Conservation (phyloP, 2,888 invertebrate genomes). For the Eutolmus rufibarbis region DNA sequence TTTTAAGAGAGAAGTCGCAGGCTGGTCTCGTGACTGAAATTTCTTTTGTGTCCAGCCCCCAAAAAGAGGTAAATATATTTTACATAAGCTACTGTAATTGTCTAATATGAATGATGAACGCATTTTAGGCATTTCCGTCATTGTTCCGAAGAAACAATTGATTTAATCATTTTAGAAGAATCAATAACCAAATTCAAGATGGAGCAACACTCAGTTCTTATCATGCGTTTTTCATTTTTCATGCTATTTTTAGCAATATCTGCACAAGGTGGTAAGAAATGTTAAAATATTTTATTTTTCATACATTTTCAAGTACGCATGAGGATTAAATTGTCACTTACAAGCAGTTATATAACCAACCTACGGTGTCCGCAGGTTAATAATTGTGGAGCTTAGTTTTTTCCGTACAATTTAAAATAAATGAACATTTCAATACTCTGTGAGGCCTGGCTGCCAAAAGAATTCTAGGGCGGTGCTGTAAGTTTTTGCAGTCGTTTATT, state of each 20-base stretch:
- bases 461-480: background rate
- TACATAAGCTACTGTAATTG: background rate
- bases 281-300: background rate
- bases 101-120: background rate
- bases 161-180: background rate
- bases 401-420: background rate
- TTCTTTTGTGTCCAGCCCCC: background rate
- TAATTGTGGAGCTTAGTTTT: background rate
- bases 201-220: conserved; percentile 45
- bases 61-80: background rate
- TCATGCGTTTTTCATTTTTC: conserved; percentile 46
- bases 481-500: background rate
- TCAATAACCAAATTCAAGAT: conserved; percentile 41
- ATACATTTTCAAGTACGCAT: background rate
- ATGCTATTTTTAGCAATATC: conserved; percentile 49
- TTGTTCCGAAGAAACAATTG: background rate
- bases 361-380: background rate
- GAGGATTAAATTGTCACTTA: background rate
- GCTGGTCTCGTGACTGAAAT: background rate
- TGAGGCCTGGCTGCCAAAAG: background rate
- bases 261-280: conserved; percentile 46
- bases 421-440: background rate
- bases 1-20: background rate
- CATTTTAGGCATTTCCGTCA: background rate
- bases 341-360: background rate